These are phyloP conservation scores for Pyrrhosoma nymphula DNA, from an alignment of 2,888 invertebrate genomes.

Conservation along the genomic window DNA sequence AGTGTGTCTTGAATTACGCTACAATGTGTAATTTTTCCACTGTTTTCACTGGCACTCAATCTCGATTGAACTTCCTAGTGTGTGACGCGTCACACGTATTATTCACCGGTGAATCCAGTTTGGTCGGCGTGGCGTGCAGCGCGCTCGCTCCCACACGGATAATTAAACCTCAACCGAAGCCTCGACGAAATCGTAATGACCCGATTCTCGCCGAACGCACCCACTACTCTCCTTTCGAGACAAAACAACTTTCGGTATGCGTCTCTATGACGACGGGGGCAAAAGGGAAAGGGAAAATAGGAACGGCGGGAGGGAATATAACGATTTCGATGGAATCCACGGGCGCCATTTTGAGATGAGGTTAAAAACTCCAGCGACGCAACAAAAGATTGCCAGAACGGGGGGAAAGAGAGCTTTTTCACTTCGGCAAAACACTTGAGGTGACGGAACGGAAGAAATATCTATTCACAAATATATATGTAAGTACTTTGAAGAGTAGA, in stretches of 20 bases:
- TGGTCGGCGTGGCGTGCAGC: too few relatives aligned
- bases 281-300: not conserved
- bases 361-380: too few relatives aligned
- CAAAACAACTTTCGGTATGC: conserved; percentile 22
- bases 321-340: not conserved
- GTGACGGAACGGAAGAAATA: too few relatives aligned
- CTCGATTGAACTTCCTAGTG: too few relatives aligned
- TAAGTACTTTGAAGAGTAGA: too few relatives aligned
- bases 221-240: not conserved
- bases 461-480: too few relatives aligned
- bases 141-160: not conserved
- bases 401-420: not conserved
- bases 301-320: not conserved
- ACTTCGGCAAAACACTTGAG: too few relatives aligned
- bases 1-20: too few relatives aligned
- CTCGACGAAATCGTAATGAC: not conserved
- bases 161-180: not conserved
- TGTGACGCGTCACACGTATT: too few relatives aligned
- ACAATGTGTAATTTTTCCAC: too few relatives aligned
- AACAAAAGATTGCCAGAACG: not conserved
- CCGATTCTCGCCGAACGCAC: not conserved
- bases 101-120: too few relatives aligned
- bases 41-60: too few relatives aligned
- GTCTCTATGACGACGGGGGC: not conserved
- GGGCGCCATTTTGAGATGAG: conserved; percentile 31